Evolutionary conservation across 2,113 vertebrate species (phyloP), one percentile per base, ranked within the genome.

Genomic region (Dromas ardeola): DNA sequence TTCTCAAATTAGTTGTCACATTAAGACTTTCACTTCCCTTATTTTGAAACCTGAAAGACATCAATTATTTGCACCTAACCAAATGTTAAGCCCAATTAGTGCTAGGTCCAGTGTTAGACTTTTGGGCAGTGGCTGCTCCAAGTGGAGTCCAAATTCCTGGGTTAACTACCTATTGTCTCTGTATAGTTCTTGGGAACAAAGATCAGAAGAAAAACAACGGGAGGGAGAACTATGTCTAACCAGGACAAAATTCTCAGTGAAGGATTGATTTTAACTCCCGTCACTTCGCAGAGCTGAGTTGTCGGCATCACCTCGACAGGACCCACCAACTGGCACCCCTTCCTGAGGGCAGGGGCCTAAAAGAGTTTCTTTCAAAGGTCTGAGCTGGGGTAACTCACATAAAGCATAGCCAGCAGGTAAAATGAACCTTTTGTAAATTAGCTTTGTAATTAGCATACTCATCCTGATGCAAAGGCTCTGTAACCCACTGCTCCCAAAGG

Each of bases 301-400:
- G 13, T 49, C 0, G 0, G 3, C 32, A 4, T 19, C 40, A 34
- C 20, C 22, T 88, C 45, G 45, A n/a, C 16, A 58, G 10, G 32
- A 86, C 32, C 15, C 19, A 45, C 2, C 5, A 49, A 13, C 29
- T 55, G 59, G 11, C 45, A 53, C 20, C 45, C 3, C 65, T 47
- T 82, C 70, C 62, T 80, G 36, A 74, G 29, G 66, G 20, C 23
- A 76, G 26, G 32, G 20, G 16, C 26, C 26, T 52, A 32, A 32
- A 85, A 86, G 30, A 42, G 4, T 43, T 86, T 83, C 23, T 61
- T 96, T 90, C 34, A 62, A 72, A 80, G 49, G 36, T 34, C 58
- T 88, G 85, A 88, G 23, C 38, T 18, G 6, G 47, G 22, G 23
- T 79, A 93, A 55, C 56, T 81, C 43, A 38, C 52, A 47, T 38